A percentile compares a stretch with the other conserved stretches of the same genome.
These are phyloP conservation scores for Orthosia cruda DNA, from an alignment of 2,888 invertebrate species.

Conservation along the genomic window DNA sequence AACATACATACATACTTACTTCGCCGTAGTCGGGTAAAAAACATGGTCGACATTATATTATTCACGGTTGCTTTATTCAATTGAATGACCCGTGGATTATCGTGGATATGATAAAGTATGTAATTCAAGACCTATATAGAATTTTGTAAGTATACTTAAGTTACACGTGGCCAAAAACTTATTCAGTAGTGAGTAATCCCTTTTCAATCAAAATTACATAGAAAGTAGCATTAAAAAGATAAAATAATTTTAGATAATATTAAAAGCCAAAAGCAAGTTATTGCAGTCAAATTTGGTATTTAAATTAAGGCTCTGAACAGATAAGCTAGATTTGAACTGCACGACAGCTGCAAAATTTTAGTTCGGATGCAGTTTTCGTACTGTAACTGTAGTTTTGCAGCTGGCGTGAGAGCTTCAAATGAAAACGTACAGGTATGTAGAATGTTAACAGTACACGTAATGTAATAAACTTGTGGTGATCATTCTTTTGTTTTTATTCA, in stretches of 20 bases:
- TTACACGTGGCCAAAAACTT: constrained; percentile 33
- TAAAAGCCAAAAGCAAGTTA: constrained; percentile 14
- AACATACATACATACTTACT: no score
- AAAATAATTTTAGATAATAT: not conserved
- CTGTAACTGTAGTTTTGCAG: not conserved
- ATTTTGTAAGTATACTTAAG: not conserved
- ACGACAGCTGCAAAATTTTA: not conserved
- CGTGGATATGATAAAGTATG: not conserved
- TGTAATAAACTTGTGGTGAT: constrained; percentile 46
- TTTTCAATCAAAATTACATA: constrained; percentile 18
- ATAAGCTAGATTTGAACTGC: not conserved
- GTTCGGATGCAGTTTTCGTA: not conserved
- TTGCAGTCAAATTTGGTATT: constrained; percentile 3
- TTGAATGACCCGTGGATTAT: constrained; percentile 8
- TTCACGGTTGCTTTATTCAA: not conserved
- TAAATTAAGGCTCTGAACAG: not conserved
- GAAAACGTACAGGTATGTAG: constrained; percentile 30
- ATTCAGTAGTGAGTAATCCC: constrained; percentile 14
- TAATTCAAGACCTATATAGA: not conserved
- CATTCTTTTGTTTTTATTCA: constrained; percentile 38
- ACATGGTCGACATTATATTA: not conserved
- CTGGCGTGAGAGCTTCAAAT: not conserved
- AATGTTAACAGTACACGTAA: constrained; percentile 21
- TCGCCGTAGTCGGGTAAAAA: no score
- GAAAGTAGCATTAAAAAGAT: constrained; percentile 10